phyloP scores from a whole-genome alignment of 2,888 invertebrate species.

The Philonicus albiceps region DNA sequence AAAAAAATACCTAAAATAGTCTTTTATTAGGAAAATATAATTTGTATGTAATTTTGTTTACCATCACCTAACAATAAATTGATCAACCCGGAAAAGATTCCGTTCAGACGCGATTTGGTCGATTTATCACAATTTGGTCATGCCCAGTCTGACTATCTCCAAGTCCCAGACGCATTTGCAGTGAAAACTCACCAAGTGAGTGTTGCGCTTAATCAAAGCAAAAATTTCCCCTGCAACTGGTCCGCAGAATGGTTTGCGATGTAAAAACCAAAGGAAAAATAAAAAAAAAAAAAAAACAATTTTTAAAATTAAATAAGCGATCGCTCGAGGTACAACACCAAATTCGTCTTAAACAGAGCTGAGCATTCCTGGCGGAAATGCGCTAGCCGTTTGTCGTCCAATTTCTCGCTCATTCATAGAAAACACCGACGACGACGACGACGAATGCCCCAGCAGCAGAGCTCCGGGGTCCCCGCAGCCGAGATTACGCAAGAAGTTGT shows the following conservation, averaged over 20 bases:
- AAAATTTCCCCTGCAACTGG: not conserved
- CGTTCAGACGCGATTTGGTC: not conserved
- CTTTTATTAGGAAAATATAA: no score
- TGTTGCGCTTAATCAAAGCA: not conserved
- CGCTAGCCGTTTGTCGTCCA: not conserved
- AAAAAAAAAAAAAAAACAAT: not conserved
- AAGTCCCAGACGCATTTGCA: not conserved
- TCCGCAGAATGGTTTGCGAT: not conserved
- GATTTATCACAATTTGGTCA: not conserved
- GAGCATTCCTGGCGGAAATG: not conserved
- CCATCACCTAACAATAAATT: not conserved
- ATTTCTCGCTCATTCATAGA: not conserved
- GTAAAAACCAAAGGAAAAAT: not conserved
- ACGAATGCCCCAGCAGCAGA: not conserved
- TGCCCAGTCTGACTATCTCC: not conserved
- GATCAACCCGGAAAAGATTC: not conserved
- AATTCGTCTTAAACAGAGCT: not conserved
- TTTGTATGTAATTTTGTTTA: not conserved
- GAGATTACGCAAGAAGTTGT: not conserved
- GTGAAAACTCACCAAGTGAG: not conserved
- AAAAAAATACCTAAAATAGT: no score
- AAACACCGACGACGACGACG: not conserved
- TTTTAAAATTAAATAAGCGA: not conserved
- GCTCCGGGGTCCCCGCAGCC: not conserved
- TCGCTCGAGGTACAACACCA: not conserved